phyloP scores from a whole-genome alignment of 2,888 invertebrate species.

The Melanophora roralis region DNA sequence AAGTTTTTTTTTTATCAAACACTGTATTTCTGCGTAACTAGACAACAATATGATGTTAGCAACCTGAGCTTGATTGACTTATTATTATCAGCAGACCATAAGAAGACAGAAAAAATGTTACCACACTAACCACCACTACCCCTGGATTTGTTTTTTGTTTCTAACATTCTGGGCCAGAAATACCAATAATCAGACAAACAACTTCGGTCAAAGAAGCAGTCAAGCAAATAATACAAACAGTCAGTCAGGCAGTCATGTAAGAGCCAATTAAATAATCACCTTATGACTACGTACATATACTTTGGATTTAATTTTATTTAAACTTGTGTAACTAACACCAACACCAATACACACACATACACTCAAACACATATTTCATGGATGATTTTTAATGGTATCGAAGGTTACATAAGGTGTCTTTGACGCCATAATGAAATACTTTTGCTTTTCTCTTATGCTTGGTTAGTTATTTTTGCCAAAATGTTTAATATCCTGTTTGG shows the following conservation, averaged over 20 bases:
- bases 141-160: not conserved
- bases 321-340: too few relatives aligned
- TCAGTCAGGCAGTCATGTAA: slow-evolving; percentile 13
- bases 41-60: slow-evolving; percentile 48
- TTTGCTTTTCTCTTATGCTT: slow-evolving; percentile 35
- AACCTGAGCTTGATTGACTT: slow-evolving; percentile 64
- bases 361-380: too few relatives aligned
- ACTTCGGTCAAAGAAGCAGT: slow-evolving; percentile 1
- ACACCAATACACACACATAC: not conserved
- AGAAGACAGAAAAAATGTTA: slow-evolving; percentile 38
- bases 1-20: too few relatives aligned
- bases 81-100: slow-evolving; percentile 59
- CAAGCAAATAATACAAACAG: too few relatives aligned
- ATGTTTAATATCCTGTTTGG: slow-evolving; percentile 61
- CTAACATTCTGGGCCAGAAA: not conserved
- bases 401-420: slow-evolving; percentile 50
- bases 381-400: too few relatives aligned
- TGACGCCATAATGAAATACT: slow-evolving; percentile 58
- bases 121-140: slow-evolving; percentile 44
- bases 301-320: slow-evolving; percentile 8
- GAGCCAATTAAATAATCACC: slow-evolving; percentile 62
- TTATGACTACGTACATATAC: slow-evolving; percentile 12
- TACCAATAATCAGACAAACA: slow-evolving; percentile 32
- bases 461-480: slow-evolving; percentile 55
- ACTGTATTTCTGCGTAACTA: slow-evolving; percentile 8